phyloP scores from a whole-genome alignment of 2,888 invertebrate species.

The Lycia hirtaria region DNA sequence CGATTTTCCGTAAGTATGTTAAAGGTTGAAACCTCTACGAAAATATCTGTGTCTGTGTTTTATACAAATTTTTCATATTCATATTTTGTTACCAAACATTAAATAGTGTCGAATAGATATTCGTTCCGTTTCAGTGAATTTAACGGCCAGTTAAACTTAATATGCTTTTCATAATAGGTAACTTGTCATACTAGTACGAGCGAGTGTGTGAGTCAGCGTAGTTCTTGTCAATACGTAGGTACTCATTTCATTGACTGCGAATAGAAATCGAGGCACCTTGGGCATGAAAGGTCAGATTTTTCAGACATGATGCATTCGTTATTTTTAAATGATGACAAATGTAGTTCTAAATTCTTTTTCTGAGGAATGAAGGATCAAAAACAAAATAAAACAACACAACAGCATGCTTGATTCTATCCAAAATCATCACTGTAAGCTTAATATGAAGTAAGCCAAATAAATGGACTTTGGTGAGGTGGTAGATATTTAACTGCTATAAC shows the following conservation, averaged over 20 bases:
- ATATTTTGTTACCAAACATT: background rate
- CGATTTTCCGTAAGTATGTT: too few species aligned
- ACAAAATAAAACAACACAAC: too few species aligned
- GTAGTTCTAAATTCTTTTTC: background rate
- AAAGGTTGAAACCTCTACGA: too few species aligned
- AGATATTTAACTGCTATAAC: too few species aligned
- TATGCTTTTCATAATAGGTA: conserved; percentile 15
- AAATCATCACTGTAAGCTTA: too few species aligned
- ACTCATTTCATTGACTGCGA: conserved; percentile 27
- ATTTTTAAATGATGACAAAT: conserved; percentile 20
- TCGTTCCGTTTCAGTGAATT: background rate
- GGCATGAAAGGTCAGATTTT: conserved; percentile 33
- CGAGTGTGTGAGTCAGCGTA: background rate
- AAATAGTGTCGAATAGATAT: background rate
- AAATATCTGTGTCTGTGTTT: background rate
- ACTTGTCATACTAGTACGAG: conserved; percentile 7
- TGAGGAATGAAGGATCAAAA: too few species aligned
- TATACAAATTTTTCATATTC: background rate
- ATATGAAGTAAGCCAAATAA: too few species aligned
- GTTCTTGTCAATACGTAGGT: conserved; percentile 25
- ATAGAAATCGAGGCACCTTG: conserved; percentile 39
- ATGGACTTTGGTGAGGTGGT: too few species aligned
- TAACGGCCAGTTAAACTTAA: conserved; percentile 8
- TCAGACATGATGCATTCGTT: conserved; percentile 30
- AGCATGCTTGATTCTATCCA: too few species aligned